Conservation (phyloP, 2,797 vertebrate genomes). For the Microctenopoma lineatum region DNA sequence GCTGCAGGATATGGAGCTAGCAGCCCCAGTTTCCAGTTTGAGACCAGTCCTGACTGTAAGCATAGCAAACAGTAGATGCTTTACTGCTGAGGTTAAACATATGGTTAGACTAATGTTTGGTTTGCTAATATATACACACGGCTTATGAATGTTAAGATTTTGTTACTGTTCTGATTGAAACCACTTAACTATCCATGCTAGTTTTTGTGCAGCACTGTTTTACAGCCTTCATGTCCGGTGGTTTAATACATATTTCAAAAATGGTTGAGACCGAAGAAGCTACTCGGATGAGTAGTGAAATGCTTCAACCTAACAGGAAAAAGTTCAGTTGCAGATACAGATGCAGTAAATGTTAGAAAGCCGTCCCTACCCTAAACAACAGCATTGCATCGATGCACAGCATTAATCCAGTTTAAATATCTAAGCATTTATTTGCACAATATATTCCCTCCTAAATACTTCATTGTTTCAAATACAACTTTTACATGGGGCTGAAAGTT, state of each 20-base stretch:
- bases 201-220: neutral
- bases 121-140: neutral
- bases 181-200: neutral
- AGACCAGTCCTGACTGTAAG: slow-evolving; percentile 98
- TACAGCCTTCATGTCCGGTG: neutral
- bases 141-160: neutral
- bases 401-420: slow-evolving; percentile 5
- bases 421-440: neutral
- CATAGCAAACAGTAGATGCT: neutral
- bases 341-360: no score
- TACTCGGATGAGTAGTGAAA: no score
- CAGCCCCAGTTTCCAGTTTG: slow-evolving; percentile 97
- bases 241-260: slow-evolving; percentile 3
- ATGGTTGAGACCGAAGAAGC: neutral
- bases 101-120: neutral
- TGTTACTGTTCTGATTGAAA: neutral
- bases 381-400: neutral
- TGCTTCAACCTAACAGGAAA: no score
- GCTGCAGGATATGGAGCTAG: slow-evolving; percentile 95
- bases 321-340: no score
- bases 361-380: neutral
- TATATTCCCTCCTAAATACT: neutral
- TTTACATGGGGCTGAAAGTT: no score
- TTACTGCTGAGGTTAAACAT: neutral
- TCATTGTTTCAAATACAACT: no score